These are phyloP conservation scores for Drosophila affinis DNA, from an alignment of 2,888 invertebrate species.

Conservation along the genomic window DNA sequence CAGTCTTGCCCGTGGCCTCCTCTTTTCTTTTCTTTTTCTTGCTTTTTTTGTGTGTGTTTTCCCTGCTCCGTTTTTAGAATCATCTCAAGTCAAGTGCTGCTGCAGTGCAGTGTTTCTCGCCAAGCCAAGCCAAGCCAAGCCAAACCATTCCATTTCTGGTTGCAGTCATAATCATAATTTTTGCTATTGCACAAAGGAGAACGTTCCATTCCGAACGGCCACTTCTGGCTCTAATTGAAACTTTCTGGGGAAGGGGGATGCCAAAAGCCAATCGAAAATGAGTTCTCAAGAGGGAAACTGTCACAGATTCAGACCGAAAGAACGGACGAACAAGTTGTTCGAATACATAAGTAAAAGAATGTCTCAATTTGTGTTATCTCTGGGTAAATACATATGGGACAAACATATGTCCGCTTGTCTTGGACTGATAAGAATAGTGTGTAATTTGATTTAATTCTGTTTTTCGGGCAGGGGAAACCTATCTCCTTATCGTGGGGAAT, in stretches of 20 bases:
- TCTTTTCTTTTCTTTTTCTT: background rate
- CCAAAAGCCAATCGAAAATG: conserved; percentile 26
- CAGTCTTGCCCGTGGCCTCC: conserved; percentile 2
- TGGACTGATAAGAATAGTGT: conserved; percentile 13
- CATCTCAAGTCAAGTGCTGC: conserved; percentile 41
- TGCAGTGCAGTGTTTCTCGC: conserved; percentile 25
- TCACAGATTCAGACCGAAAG: conserved; percentile 13
- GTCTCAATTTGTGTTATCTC: conserved; percentile 24
- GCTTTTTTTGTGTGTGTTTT: background rate
- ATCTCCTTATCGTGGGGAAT: background rate
- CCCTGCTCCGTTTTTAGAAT: conserved; percentile 36
- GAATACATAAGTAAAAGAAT: conserved; percentile 14
- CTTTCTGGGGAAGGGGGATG: background rate
- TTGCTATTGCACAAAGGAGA: conserved; percentile 9
- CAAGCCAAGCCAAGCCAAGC: conserved; percentile 40
- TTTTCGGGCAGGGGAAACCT: background rate
- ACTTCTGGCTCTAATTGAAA: conserved; percentile 38
- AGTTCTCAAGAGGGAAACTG: conserved; percentile 33
- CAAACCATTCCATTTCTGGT: conserved; percentile 36
- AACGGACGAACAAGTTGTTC: conserved; percentile 4
- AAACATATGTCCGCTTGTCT: background rate
- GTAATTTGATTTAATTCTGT: conserved; percentile 9
- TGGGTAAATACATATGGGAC: background rate
- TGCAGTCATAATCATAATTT: conserved; percentile 41
- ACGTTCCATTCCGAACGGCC: conserved; percentile 16